Conservation (phyloP, 2,888 invertebrate genomes). For the Bellardia bayeri region DNA sequence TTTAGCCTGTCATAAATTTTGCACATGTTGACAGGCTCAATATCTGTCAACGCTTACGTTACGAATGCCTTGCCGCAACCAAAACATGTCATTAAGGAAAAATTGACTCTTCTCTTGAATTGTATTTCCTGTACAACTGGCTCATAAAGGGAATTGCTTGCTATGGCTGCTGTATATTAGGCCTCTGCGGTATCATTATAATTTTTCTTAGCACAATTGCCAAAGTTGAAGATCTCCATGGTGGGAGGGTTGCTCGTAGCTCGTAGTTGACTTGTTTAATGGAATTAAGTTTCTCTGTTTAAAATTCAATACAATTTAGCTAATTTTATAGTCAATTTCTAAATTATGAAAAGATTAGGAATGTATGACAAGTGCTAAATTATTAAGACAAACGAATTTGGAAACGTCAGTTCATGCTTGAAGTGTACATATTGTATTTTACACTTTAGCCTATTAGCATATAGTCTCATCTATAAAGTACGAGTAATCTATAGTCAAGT, state of each 20-base stretch:
- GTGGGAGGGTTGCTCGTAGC: slow-evolving; percentile 34
- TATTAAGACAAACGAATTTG: slow-evolving; percentile 26
- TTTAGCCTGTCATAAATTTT: slow-evolving; percentile 82
- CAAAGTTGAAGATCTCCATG: slow-evolving; percentile 13
- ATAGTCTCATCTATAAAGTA: too few relatives aligned
- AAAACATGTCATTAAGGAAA: slow-evolving; percentile 67
- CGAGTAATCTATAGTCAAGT: too few relatives aligned
- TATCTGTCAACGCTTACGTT: slow-evolving; percentile 76
- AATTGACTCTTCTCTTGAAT: slow-evolving; percentile 46
- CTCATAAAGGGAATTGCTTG: slow-evolving; percentile 82
- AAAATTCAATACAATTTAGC: slow-evolving; percentile 74
- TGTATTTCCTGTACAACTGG: slow-evolving; percentile 16
- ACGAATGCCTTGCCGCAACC: slow-evolving; percentile 7
- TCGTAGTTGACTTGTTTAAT: slow-evolving; percentile 72
- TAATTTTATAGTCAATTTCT: slow-evolving; percentile 75
- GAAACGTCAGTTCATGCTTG: too few relatives aligned
- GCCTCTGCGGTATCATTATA: slow-evolving; percentile 81
- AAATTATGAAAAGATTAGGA: slow-evolving; percentile 67
- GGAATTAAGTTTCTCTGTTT: slow-evolving; percentile 65
- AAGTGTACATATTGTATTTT: too few relatives aligned
- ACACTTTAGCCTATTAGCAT: too few relatives aligned
- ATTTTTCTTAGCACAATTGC: background rate
- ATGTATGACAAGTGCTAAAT: slow-evolving; percentile 41
- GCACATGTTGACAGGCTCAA: slow-evolving; percentile 76
- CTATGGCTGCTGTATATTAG: slow-evolving; percentile 73